Evolutionary conservation across 2,888 invertebrate species (phyloP), one percentile per base, ranked within the genome.

Genomic region (Idaea biselata): DNA sequence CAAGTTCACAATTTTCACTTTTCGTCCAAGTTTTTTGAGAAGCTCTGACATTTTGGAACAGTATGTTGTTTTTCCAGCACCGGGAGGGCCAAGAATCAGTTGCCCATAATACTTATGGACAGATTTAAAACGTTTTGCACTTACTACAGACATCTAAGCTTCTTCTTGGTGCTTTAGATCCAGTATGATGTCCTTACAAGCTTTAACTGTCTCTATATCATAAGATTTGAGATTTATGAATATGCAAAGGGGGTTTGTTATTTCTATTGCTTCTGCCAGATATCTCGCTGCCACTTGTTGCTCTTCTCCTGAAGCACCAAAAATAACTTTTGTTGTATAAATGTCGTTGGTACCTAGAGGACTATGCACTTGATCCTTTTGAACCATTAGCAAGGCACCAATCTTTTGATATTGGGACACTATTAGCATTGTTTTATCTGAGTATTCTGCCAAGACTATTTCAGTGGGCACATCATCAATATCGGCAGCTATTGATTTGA

Each of bases 1-100:
- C 83, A 95, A 87, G 84, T 99, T 99, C 7, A 99, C 94, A 18
- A 99, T 91, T 5, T 96, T 94, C 16, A 97, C 96, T 84, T 96
- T 95, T 74, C 99, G 94, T 54, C 97, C 97, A 53, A 97, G 85
- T 74, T 94, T 95, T 66, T 91, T 93, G 61, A 98, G 94, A 77
- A 97, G 95, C 66, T 96, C 93, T 55, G 94, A 93, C 92, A 99
- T 96, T 82, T 96, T 96, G 67, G 94, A 93, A 83, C 99, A 99
- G 82, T 99, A 99, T 2, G 99, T 99, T 6, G 99, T 98, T 93
- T 99, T 99, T 0, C 99, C 99, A 71, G 98, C 96, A 61, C 99
- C 99, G 6, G 99, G 98, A 16, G 99, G 99, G 0, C 99, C 99
- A 73, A 99, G 96, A 0, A 99, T 96, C 55, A 99, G 87, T 87